phyloP scores from a whole-genome alignment of 2,797 vertebrate species.

The Myotis findleyi region DNA sequence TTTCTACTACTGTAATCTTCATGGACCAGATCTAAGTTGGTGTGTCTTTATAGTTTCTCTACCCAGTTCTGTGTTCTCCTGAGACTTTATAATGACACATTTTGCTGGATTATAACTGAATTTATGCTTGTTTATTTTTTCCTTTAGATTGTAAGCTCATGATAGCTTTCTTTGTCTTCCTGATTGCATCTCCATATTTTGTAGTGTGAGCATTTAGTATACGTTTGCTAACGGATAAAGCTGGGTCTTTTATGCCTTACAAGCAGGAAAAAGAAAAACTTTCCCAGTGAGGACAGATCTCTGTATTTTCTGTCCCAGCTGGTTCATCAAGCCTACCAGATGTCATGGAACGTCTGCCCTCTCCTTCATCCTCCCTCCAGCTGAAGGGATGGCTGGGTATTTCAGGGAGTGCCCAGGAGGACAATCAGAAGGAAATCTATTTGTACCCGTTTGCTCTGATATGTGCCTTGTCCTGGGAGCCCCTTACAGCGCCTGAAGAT shows the following conservation, averaged over 20 bases:
- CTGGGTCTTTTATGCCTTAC: not conserved
- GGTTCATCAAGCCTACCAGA: not conserved
- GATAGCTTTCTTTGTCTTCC: not conserved
- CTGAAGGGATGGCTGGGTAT: not conserved
- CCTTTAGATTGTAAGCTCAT: not conserved
- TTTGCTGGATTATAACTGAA: not conserved
- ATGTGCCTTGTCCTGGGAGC: not conserved
- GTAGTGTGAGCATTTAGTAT: not conserved
- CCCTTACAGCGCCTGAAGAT: not conserved
- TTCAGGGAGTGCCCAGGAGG: not conserved
- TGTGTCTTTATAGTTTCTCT: not conserved
- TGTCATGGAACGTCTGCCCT: not conserved
- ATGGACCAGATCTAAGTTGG: not conserved
- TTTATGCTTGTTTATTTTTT: not conserved
- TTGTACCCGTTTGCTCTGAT: not conserved
- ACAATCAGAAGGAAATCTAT: not conserved
- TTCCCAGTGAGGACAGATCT: not conserved
- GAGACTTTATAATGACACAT: not conserved
- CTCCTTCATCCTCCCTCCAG: not conserved
- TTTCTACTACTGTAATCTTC: not conserved
- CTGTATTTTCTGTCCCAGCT: not conserved
- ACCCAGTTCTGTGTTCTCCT: not conserved
- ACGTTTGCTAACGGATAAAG: not conserved
- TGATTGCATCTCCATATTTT: not conserved
- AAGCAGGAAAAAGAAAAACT: not conserved